A percentile compares a stretch with the other conserved stretches of the same genome.
phyloP scores from a whole-genome alignment of 2,888 invertebrate genomes.

The Terebella lapidaria region DNA sequence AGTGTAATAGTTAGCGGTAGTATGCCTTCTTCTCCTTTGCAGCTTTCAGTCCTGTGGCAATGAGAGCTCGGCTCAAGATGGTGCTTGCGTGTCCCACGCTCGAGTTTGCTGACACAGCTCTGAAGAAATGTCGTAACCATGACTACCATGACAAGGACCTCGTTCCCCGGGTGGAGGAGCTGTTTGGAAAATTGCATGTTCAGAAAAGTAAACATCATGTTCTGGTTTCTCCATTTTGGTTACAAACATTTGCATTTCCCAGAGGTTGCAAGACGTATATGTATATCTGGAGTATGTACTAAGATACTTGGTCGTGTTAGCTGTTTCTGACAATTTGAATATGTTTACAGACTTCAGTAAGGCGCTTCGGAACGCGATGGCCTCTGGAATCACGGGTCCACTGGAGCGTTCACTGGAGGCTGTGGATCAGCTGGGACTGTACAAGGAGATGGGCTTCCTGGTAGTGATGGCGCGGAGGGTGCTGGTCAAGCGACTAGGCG shows the following conservation, averaged over 20 bases:
- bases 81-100: background rate
- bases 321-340: no score
- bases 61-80: background rate
- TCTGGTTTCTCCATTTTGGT: no score
- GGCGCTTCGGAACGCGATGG: background rate
- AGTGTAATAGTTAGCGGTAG: no score
- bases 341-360: background rate
- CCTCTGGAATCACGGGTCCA: background rate
- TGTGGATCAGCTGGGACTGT: background rate
- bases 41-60: background rate
- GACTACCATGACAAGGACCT: background rate
- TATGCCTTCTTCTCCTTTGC: no score
- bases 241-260: no score
- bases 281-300: no score
- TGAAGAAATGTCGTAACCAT: background rate
- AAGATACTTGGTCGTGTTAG: no score
- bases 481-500: background rate
- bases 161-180: background rate
- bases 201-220: no score
- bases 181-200: background rate
- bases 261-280: no score
- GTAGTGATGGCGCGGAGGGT: background rate
- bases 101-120: background rate
- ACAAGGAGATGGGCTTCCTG: background rate
- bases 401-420: background rate